Evolutionary conservation across 2,113 vertebrate species (phyloP).

Genomic region (Sminthopsis crassicaudata): DNA sequence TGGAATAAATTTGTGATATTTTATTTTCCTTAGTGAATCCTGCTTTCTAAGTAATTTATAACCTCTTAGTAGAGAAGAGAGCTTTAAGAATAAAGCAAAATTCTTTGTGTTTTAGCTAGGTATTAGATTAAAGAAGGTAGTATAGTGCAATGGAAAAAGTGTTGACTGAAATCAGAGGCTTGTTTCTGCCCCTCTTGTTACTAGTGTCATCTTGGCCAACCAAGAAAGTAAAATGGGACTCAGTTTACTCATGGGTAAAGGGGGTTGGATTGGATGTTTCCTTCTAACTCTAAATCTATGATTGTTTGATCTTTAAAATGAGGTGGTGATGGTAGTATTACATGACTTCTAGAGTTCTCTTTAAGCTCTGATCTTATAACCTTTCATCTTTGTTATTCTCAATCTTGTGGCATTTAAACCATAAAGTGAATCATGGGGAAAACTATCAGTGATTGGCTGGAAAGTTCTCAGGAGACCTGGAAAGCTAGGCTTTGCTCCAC

Average conservation of each 20-base stretch:
- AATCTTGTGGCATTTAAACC: slow-evolving; percentile 48
- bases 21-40: slow-evolving; percentile 55
- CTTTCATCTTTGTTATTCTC: slow-evolving; percentile 45
- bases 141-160: not conserved
- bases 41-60: slow-evolving; percentile 37
- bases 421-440: slow-evolving; percentile 55
- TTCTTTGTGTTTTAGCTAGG: not conserved
- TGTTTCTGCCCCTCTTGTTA: not conserved
- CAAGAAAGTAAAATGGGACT: not conserved
- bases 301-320: not conserved
- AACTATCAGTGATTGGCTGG: slow-evolving; percentile 68
- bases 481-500: slow-evolving; percentile 64
- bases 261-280: not conserved
- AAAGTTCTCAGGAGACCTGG: slow-evolving; percentile 52
- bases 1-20: slow-evolving; percentile 51
- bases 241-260: not conserved
- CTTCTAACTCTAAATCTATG: not conserved
- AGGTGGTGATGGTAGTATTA: not conserved
- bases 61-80: slow-evolving; percentile 66
- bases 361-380: slow-evolving; percentile 40
- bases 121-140: not conserved
- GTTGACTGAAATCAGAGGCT: not conserved
- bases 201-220: not conserved
- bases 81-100: slow-evolving; percentile 36
- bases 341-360: not conserved